Evolutionary conservation across 2,888 invertebrate genomes (phyloP), one percentile per base, ranked within the genome.

Genomic region (Lasioglossum oenotherae): DNA sequence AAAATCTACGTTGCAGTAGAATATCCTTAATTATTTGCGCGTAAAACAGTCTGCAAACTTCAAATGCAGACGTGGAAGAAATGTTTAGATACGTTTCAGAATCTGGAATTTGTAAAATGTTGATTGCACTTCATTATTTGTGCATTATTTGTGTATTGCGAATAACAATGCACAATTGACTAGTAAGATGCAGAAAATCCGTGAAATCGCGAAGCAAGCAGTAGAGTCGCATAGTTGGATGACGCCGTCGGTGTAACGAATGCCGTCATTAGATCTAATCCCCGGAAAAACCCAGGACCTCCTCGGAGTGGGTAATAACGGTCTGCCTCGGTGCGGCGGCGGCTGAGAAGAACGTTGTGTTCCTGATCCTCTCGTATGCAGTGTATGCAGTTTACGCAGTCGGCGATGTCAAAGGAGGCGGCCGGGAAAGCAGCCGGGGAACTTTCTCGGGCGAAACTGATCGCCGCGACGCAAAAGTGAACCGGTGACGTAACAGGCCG

Each of bases 401-500:
- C 85, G 80, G 78, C 74, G 85, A 85, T 76, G 86, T 80, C 79
- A 82, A 86, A 86, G 80, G 78, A 82, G 69, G 19, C 38, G 67
- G 71, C 27, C 77, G 75, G 73, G 77, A 86, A 82, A 79, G 82
- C 72, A 67, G 80, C 80, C 76, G 60, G 80, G 38, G 80, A 81
- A 89, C 80, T 84, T 89, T 89, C 75, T 60, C 82, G 72, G 73
- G 27, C 64, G 72, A 78, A 81, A 82, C 67, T 14, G 76, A 81
- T 75, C 49, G 57, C 38, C 69, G 69, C 71, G 78, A 69, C 74
- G 81, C 77, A 86, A 80, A 88, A 80, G 81, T 77, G 80, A 84
- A 64, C 74, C 85, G 74, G 72, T 89, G 90, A 89, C 87, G 84
- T 82, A 90, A 88, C 67, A 64, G 49, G 31, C 60, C 35, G 81